Evolutionary conservation across 2,113 vertebrate species (phyloP), one percentile per base, ranked within the genome.

Genomic region (Promerops cafer): DNA sequence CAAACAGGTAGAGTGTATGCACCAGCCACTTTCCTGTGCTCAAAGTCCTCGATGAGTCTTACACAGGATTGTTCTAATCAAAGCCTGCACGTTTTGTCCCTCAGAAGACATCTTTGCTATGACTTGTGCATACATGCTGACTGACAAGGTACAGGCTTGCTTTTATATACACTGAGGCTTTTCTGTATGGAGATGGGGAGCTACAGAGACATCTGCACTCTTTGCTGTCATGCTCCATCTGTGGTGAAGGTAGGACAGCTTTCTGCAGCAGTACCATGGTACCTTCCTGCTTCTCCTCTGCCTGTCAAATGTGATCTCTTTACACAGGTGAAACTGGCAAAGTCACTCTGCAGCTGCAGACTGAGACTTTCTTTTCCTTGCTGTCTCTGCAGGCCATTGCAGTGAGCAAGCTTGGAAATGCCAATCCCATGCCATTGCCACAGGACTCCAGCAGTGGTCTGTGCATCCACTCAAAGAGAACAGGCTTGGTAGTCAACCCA

Each of bases 401-500:
- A 74, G 8, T 13, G 44, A 83, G 35, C 21, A 50, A 54, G 35
- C 30, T 22, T 70, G 45, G 56, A 83, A 63, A 44, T 14, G 31
- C 18, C 57, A 75, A 33, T 21, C 24, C 3, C 18, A 15, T 57
- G 70, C n/a, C 26, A 14, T 33, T n/a, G 44, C 83, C 0, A 0
- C n/a, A 20, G 53, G 35, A 18, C 63, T 88, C 33, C 37, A 40
- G 71, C 60, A 40, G 33, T 28, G 10, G 4, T 86, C 76, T 65
- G 44, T 54, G 68, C 45, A 35, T 91, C 50, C 30, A 6, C 9
- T 56, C 39, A 15, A 40, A 54, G 35, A 18, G 33, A 81, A 30
- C 40, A 87, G 45, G 27, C 66, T 59, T 0, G 0, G 16, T 6
- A 60, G 37, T 75, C 72, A 45, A 30, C 31, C 16, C 13, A 9